phyloP scores from a whole-genome alignment of 2,797 vertebrate genomes.

The Myioborus miniatus region DNA sequence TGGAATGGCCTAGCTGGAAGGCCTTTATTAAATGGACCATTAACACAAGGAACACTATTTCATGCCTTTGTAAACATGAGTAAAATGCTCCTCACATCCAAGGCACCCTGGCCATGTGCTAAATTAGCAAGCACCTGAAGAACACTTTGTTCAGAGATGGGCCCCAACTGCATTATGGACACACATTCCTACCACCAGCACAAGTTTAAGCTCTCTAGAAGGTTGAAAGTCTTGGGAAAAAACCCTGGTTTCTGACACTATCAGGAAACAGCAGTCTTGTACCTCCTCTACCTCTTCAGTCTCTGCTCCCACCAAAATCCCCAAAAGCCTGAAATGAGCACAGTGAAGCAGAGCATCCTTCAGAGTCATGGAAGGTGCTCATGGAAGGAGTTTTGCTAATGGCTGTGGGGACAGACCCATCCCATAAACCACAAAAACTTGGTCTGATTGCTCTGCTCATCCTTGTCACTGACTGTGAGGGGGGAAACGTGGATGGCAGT shows the following conservation, averaged over 20 bases:
- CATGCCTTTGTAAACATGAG: neutral
- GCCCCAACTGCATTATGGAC: neutral
- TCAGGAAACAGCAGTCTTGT: neutral
- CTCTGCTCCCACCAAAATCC: neutral
- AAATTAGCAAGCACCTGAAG: neutral
- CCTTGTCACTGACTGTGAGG: neutral
- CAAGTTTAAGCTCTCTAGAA: neutral
- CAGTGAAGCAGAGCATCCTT: neutral
- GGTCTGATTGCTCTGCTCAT: neutral
- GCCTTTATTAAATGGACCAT: slow-evolving; percentile 50
- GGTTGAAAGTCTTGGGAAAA: neutral
- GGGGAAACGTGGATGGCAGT: neutral
- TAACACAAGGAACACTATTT: slow-evolving; percentile 21
- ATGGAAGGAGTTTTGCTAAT: neutral
- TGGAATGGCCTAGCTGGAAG: slow-evolving; percentile 52
- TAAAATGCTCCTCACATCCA: neutral
- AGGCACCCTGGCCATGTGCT: neutral
- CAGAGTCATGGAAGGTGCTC: neutral
- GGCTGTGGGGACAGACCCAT: neutral
- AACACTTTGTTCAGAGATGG: neutral
- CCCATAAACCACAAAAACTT: neutral
- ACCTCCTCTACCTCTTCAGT: neutral
- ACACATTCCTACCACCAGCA: neutral
- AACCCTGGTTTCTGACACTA: neutral
- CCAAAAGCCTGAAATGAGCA: neutral